Conservation (phyloP, 1,140 invertebrate species). For the Drosophila kepulauana region DNA sequence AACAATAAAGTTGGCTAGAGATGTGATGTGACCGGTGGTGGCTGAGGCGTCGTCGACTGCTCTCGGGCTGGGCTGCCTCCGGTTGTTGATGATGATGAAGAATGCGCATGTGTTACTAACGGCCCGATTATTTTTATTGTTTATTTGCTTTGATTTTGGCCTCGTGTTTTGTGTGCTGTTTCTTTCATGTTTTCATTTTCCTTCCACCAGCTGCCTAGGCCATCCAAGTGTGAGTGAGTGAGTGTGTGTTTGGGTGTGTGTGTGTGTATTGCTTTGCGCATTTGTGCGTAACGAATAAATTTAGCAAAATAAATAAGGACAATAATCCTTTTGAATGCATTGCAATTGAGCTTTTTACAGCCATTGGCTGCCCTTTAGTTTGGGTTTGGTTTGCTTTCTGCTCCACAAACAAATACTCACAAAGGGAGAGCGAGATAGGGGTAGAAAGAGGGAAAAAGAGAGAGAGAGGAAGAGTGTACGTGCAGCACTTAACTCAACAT, state of each 20-base stretch:
- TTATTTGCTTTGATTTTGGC: slow-evolving; percentile 80
- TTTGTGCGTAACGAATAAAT: slow-evolving; percentile 83
- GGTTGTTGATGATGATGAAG: slow-evolving; percentile 72
- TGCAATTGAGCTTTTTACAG: slow-evolving; percentile 83
- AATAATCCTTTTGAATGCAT: slow-evolving; percentile 83
- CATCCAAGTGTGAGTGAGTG: slow-evolving; percentile 1
- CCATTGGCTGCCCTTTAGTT: slow-evolving; percentile 57
- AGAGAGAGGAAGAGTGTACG: slow-evolving; percentile 15
- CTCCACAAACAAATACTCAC: slow-evolving; percentile 11
- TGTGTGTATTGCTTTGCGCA: slow-evolving; percentile 63
- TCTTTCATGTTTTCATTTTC: slow-evolving; percentile 71
- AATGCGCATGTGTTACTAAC: slow-evolving; percentile 81
- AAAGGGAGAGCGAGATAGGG: too few species aligned
- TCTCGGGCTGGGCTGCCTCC: slow-evolving; percentile 11
- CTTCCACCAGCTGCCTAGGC: slow-evolving; percentile 22
- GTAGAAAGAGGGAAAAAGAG: neutral
- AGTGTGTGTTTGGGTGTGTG: slow-evolving; percentile 12
- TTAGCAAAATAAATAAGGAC: slow-evolving; percentile 83
- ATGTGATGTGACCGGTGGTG: slow-evolving; percentile 56
- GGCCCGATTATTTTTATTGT: slow-evolving; percentile 82
- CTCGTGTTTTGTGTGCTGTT: slow-evolving; percentile 58
- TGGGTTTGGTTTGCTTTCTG: slow-evolving; percentile 19
- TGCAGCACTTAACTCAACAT: slow-evolving; percentile 70
- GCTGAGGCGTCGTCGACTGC: slow-evolving; percentile 34
- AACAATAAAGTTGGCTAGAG: slow-evolving; percentile 61